Base-by-base conservation (phyloP, 2,797 vertebrate species). In the Acrossocheilus wenchowensis region DNA sequence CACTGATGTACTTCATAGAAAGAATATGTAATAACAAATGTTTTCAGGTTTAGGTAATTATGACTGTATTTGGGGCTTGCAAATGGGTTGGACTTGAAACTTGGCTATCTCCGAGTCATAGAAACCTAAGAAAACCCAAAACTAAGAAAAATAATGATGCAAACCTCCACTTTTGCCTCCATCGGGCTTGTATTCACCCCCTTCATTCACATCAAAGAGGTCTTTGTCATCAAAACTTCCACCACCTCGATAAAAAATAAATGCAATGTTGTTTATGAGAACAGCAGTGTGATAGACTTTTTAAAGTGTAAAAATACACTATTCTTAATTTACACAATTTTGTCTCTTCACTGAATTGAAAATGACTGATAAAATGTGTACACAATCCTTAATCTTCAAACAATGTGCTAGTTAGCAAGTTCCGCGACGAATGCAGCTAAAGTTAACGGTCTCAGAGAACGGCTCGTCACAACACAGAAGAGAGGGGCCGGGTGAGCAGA, bases 141-240 rank as follows among this genome's bases (percentile, higher is more conserved):
- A 4, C 6, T 34, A 30, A 34, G 15, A 36, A 66, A 34, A 50
- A 73, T 6, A 11, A 41, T 19, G 64, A 34, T 17, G 26, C 43
- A 41, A 71, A 90, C 88, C 90, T 85, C 75, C 78, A 52, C 7
- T 19, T 39, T 7, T 3, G 12, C 78, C 74, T 12, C 82, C 83
- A 57, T 90, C 90, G 21, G 88, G 90, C 1, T 41, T 86, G 57
- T 88, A 80, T 12, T 41, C 87, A 64, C 41, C 86, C 0, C 8
- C 60, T 2, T 36, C 48, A 45, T 1, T 48, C 23, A 82, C 1
- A 0, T 19, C 80, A 10, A 0, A 0, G 41, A 91, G 85, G 77
- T 91, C 89, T 0, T 5, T 19, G 64, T 88, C 84, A 34, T 15
- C 41, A 2, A 91, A 83, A 78, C 4, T 11, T 60, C 5, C 83